Evolutionary conservation across 2,888 invertebrate genomes (phyloP).

Genomic region (Rosalia funebris): DNA sequence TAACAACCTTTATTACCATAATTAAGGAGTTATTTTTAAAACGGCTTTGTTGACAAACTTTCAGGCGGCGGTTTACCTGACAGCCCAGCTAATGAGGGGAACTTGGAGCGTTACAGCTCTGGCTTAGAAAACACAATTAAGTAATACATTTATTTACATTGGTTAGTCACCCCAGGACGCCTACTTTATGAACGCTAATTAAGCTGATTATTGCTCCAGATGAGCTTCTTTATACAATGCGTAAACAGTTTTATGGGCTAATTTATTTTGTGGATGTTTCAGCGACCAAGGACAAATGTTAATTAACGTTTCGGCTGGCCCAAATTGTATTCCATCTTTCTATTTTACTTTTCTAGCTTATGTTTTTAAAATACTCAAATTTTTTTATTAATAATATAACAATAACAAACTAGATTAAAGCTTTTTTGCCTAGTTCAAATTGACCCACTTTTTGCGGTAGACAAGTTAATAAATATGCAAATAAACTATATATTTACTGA

Average conservation of each 20-base stretch:
- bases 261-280: not conserved
- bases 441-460: no score
- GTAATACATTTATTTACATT: not conserved
- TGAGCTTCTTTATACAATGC: not conserved
- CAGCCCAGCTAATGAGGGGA: constrained; percentile 20
- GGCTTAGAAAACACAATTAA: not conserved
- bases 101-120: not conserved
- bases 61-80: constrained; percentile 11
- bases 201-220: not conserved
- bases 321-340: no score
- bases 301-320: no score
- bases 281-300: not conserved
- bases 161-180: not conserved
- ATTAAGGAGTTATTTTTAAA: constrained; percentile 47
- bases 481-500: no score
- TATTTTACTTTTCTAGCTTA: no score
- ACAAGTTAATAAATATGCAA: no score
- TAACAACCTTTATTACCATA: constrained; percentile 49
- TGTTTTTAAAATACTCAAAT: no score
- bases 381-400: no score
- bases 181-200: not conserved
- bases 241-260: not conserved
- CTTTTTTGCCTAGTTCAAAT: no score
- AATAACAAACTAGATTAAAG: no score
- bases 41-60: constrained; percentile 33